Evolutionary conservation across 2,888 invertebrate species (phyloP).

Genomic region (Andrena bucephala): DNA sequence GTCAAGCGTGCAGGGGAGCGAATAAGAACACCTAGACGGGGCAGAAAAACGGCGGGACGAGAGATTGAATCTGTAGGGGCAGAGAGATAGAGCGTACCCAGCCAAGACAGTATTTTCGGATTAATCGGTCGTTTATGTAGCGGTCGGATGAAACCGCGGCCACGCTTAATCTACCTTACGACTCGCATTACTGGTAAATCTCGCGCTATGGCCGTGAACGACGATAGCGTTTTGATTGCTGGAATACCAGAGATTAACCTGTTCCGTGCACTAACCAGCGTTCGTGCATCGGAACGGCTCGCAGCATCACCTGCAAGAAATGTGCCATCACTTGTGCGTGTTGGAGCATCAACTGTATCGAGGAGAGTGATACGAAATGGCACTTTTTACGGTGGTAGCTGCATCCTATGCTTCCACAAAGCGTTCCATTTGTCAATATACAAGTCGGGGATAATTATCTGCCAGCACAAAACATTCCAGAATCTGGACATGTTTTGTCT

Average conservation of each 20-base stretch:
- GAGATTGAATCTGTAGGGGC: slow-evolving; percentile 12
- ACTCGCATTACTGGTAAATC: slow-evolving; percentile 81
- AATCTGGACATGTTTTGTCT: too few species aligned
- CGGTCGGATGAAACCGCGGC: slow-evolving; percentile 69
- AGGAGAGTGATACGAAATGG: background rate
- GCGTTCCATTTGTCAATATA: background rate
- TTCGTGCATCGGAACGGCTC: slow-evolving; percentile 1
- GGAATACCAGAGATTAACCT: slow-evolving; percentile 79
- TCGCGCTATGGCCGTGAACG: slow-evolving; percentile 73
- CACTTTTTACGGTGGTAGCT: background rate
- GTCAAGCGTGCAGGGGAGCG: slow-evolving; percentile 36
- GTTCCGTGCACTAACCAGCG: slow-evolving; percentile 68
- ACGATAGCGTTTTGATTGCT: slow-evolving; percentile 76
- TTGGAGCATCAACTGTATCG: background rate
- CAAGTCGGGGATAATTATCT: background rate
- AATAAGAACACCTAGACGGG: background rate
- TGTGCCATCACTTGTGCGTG: slow-evolving; percentile 4
- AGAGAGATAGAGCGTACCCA: slow-evolving; percentile 22
- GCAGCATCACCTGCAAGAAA: background rate
- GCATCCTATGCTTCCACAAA: background rate
- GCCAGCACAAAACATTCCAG: background rate
- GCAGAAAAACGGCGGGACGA: background rate
- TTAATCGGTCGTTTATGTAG: slow-evolving; percentile 80
- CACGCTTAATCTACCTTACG: slow-evolving; percentile 74
- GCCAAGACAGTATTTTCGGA: slow-evolving; percentile 79